Evolutionary conservation across 2,797 vertebrate species (phyloP).

Genomic region (Lacerta viridis): DNA sequence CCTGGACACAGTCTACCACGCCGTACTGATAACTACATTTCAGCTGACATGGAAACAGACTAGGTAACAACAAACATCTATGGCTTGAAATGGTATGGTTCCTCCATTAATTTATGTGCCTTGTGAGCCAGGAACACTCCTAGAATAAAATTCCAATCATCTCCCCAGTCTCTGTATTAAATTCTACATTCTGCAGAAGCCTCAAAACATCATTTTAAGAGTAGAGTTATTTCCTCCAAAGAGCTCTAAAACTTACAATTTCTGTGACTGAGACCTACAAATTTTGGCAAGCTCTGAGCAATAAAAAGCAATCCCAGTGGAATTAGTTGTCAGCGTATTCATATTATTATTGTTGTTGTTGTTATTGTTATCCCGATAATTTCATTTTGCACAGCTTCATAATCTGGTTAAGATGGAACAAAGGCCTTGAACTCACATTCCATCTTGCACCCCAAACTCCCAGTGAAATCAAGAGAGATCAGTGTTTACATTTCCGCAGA

Average conservation of each 20-base stretch:
- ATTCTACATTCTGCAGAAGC: constrained; percentile 63
- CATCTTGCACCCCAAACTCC: constrained; percentile 48
- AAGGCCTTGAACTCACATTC: constrained; percentile 51
- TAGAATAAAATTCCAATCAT: constrained; percentile 59
- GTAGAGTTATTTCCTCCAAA: constrained; percentile 47
- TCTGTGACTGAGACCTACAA: constrained; percentile 54
- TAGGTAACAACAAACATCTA: constrained; percentile 48
- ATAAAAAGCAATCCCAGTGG: constrained; percentile 43
- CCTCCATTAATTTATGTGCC: constrained; percentile 55
- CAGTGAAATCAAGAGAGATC: constrained; percentile 63
- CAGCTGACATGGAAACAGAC: constrained; percentile 53
- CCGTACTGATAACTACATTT: constrained; percentile 39
- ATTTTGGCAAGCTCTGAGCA: constrained; percentile 56
- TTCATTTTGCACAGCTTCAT: constrained; percentile 59
- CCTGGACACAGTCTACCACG: constrained; percentile 23
- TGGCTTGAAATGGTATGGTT: constrained; percentile 51
- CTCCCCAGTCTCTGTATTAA: constrained; percentile 58
- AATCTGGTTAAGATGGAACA: constrained; percentile 58
- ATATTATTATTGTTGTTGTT: constrained; percentile 29
- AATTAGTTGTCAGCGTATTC: constrained; percentile 62
- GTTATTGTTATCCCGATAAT: constrained; percentile 55
- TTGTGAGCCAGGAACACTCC: constrained; percentile 51
- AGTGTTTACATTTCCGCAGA: constrained; percentile 64
- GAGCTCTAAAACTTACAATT: constrained; percentile 56
- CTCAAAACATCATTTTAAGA: constrained; percentile 46